Conservation (phyloP, 2,113 vertebrate species). For the Nannospalax galili region DNA sequence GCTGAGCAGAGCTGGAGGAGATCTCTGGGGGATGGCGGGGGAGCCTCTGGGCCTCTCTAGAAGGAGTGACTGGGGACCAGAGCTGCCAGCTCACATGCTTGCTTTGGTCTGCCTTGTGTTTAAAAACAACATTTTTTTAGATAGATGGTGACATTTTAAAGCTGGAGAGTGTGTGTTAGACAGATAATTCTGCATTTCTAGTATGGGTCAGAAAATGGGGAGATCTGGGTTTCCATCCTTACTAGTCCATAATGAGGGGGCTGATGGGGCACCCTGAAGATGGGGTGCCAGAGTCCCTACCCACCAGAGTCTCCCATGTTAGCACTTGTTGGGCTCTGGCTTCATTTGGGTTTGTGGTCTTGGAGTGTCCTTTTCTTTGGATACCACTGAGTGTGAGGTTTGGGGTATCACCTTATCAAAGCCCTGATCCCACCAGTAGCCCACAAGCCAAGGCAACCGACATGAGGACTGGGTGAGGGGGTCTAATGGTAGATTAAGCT, state of each 20-base stretch:
- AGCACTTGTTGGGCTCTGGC: neutral
- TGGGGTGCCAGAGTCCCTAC: too few relatives aligned
- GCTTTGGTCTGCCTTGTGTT: slow-evolving; percentile 26
- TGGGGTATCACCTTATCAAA: neutral
- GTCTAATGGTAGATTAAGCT: slow-evolving; percentile 84
- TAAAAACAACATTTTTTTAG: slow-evolving; percentile 61
- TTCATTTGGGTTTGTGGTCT: neutral
- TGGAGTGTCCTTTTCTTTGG: slow-evolving; percentile 66
- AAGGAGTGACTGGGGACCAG: neutral
- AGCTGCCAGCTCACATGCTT: slow-evolving; percentile 38
- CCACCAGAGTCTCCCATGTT: neutral
- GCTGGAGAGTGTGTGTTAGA: neutral
- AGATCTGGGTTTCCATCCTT: neutral
- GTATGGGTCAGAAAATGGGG: neutral
- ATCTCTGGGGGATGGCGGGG: neutral
- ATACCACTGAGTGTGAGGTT: slow-evolving; percentile 53
- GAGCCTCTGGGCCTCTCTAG: neutral
- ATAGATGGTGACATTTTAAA: slow-evolving; percentile 60
- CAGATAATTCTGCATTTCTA: neutral
- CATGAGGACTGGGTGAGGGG: slow-evolving; percentile 68
- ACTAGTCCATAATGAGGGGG: neutral
- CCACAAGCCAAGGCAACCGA: slow-evolving; percentile 69
- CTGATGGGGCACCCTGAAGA: neutral
- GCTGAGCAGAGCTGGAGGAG: slow-evolving; percentile 43
- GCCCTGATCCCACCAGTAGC: slow-evolving; percentile 74